Conservation (phyloP, 2,113 vertebrate genomes). For the Dicerorhinus sumatrensis region DNA sequence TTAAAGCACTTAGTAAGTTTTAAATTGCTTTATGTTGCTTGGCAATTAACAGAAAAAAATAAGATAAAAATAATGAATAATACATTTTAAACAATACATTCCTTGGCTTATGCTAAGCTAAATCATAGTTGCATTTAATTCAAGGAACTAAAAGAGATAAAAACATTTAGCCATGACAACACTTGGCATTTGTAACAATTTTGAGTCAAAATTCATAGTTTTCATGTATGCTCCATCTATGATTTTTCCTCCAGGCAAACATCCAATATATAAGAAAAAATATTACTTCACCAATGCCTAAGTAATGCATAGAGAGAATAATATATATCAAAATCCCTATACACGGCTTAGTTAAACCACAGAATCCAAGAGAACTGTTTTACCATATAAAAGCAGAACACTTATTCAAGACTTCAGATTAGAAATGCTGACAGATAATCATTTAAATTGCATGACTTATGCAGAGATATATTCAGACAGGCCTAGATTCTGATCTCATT, state of each 20-base stretch:
- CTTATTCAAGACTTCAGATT: neutral
- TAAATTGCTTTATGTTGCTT: conserved; percentile 23
- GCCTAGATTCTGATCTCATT: neutral
- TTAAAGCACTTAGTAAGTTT: neutral
- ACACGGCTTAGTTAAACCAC: neutral
- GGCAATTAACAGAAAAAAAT: conserved; percentile 26
- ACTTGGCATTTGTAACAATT: neutral
- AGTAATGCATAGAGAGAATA: neutral
- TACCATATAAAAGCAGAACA: neutral
- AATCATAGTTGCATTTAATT: neutral
- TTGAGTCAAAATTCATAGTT: conserved; percentile 39
- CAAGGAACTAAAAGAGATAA: neutral
- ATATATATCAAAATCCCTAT: neutral
- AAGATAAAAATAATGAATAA: neutral
- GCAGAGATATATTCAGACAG: neutral
- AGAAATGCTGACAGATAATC: neutral
- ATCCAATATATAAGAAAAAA: neutral
- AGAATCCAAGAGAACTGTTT: neutral
- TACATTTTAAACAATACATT: conserved; percentile 4
- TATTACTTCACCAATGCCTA: neutral
- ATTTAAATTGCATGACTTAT: neutral
- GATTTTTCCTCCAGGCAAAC: neutral
- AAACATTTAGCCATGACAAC: neutral
- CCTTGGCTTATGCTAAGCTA: neutral
- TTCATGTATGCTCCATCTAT: neutral